These are phyloP conservation scores for Herpailurus yagouaroundi DNA, from an alignment of 2,113 vertebrate genomes.

Conservation along the genomic window DNA sequence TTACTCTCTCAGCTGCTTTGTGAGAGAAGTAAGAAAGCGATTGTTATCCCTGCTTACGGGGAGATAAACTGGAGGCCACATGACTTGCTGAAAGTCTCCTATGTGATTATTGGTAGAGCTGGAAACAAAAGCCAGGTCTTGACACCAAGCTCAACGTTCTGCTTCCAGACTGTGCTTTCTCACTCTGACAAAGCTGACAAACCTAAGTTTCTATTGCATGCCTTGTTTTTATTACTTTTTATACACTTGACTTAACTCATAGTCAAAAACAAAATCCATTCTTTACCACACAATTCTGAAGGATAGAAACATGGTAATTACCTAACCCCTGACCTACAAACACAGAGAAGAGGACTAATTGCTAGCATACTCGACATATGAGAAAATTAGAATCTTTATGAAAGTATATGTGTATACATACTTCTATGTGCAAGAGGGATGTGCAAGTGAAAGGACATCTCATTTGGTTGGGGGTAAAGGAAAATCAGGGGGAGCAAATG, in stretches of 20 bases:
- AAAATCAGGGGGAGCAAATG: background rate
- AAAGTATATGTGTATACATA: background rate
- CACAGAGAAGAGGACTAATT: slow-evolving; percentile 27
- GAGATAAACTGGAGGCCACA: background rate
- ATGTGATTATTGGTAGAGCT: background rate
- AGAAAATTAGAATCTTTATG: slow-evolving; percentile 6
- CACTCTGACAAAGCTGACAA: background rate
- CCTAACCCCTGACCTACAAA: background rate
- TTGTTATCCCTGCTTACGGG: slow-evolving; percentile 35
- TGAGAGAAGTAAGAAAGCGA: slow-evolving; percentile 47
- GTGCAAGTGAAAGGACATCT: background rate
- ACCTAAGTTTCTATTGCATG: background rate
- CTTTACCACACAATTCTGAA: background rate
- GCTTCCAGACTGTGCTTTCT: background rate
- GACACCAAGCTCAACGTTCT: background rate
- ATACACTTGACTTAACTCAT: background rate
- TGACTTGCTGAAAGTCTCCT: slow-evolving; percentile 30
- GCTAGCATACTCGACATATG: background rate
- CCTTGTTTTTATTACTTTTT: slow-evolving; percentile 24
- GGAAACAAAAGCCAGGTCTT: background rate
- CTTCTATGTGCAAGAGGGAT: background rate
- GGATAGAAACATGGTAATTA: slow-evolving; percentile 7
- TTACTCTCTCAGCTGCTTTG: slow-evolving; percentile 39
- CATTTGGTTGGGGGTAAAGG: background rate
- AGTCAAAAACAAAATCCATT: background rate